Percentiles rank a stretch among this genome's conserved stretches.
Evolutionary conservation across 2,113 vertebrate species (phyloP).

Genomic region (Scortum barcoo): DNA sequence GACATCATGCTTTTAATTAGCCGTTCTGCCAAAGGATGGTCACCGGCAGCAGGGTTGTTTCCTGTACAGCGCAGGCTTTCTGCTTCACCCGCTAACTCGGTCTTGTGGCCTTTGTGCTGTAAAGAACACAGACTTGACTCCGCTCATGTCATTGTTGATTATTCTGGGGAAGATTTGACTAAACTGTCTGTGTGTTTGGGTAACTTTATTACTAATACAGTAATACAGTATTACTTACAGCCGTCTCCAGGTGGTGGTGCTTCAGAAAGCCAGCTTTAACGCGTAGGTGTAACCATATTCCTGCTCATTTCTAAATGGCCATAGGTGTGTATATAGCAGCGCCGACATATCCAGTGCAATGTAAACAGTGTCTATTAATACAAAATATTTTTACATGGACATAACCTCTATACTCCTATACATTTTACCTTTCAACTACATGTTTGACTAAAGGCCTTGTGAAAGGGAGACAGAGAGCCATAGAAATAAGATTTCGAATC

Average conservation of each 20-base stretch:
- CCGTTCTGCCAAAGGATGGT: conserved; percentile 16
- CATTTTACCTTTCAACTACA: conserved; percentile 78
- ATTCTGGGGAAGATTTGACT: conserved; percentile 33
- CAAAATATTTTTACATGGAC: conserved; percentile 71
- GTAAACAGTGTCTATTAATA: conserved; percentile 62
- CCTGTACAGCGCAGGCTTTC: conserved; percentile 35
- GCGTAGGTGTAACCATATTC: conserved; percentile 50
- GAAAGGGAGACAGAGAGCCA: conserved; percentile 81
- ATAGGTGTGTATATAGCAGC: conserved; percentile 70
- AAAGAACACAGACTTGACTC: conserved; percentile 11
- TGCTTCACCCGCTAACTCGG: conserved; percentile 27
- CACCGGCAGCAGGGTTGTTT: conserved; percentile 35
- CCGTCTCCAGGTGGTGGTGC: conserved; percentile 55
- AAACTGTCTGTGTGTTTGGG: conserved; percentile 27
- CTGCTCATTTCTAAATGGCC: conserved; percentile 63
- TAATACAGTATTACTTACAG: conserved; percentile 67
- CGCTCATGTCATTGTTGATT: conserved; percentile 13
- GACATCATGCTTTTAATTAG: conserved; percentile 46
- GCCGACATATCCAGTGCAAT: conserved; percentile 65
- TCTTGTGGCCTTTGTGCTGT: conserved; percentile 7
- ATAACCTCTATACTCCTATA: conserved; percentile 61
- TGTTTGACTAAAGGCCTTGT: conserved; percentile 80
- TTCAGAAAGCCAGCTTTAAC: conserved; percentile 73
- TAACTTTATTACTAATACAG: conserved; percentile 48
- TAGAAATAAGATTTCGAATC: conserved; percentile 76